Base-by-base conservation (phyloP, 2,113 vertebrate species). In the Aldabrachelys gigantea region DNA sequence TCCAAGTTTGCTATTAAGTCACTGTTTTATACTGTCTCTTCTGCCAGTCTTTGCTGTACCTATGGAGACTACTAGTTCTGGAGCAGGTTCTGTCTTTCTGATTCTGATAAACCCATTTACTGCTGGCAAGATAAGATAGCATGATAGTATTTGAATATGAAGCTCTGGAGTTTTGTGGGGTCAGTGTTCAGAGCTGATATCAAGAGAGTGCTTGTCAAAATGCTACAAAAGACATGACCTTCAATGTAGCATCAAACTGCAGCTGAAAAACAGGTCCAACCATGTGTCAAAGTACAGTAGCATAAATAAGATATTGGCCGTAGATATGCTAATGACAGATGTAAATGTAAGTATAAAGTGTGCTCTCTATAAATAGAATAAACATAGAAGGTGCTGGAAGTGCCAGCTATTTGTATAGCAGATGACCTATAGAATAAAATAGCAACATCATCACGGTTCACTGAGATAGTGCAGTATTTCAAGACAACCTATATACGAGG, bases 341-440 rank as follows among this genome's bases (percentile, higher is more conserved):
- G 52, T 91, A 93, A 96, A 84, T 85, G 59, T 75, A 82, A 91
- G 57, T 82, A 89, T 97, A 90, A 97, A 96, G 95, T 65, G 87
- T 81, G 57, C 80, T 84, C 81, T 89, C 97, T 97, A 98, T 98
- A 98, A 97, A 97, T 95, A 98, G 91, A 3, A 4, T 47, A 0
- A 35, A 88, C 90, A 84, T 88, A 93, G 95, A 96, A 97, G 96
- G 57, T 97, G 94, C 89, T 96, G 92, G 88, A 89, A 56, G 76
- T 27, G 53, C 83, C 83, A 92, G 57, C 25, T 82, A 9, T 94
- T 16, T 9, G 62, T 83, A 85, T 35, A 76, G 86, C 2, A 83
- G 86, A 97, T 72, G 80, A 82, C 57, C 9, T 1, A 62, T 89
- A 91, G 44, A 80, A 90, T 85, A 65, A 95, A 97, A 92, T 1